phyloP scores from a whole-genome alignment of 2,113 vertebrate genomes.

The Egretta garzetta region DNA sequence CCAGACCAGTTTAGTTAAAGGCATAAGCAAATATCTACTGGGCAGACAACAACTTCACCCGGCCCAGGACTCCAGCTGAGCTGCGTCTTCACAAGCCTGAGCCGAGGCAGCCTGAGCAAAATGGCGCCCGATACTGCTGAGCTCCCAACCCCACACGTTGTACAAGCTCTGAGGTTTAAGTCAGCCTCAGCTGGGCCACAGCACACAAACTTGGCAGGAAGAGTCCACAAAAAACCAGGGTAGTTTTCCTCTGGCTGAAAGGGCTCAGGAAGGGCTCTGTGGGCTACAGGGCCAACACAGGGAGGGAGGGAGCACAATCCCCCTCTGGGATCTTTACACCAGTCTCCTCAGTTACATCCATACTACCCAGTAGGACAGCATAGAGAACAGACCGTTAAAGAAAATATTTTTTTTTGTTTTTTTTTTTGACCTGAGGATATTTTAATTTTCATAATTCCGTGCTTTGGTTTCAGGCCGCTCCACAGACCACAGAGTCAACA shows the following conservation, averaged over 20 bases:
- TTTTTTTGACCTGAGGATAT: background rate
- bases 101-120: background rate
- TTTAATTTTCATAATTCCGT: background rate
- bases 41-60: background rate
- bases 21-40: background rate
- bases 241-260: background rate
- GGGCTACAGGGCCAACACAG: background rate
- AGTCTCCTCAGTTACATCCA: background rate
- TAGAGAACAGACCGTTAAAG: background rate
- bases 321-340: background rate
- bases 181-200: background rate
- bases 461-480: background rate
- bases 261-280: background rate
- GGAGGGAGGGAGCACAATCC: background rate
- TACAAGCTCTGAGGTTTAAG: background rate
- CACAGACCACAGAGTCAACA: background rate
- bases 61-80: background rate
- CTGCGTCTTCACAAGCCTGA: background rate
- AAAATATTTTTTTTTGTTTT: background rate
- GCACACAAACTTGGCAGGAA: background rate
- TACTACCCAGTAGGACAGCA: background rate
- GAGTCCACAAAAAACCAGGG: background rate
- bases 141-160: background rate
- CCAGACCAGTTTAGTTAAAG: background rate
- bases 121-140: fast-evolving